Base-by-base conservation (phyloP, 1,140 invertebrate species). In the Oncopodura yosiiana region DNA sequence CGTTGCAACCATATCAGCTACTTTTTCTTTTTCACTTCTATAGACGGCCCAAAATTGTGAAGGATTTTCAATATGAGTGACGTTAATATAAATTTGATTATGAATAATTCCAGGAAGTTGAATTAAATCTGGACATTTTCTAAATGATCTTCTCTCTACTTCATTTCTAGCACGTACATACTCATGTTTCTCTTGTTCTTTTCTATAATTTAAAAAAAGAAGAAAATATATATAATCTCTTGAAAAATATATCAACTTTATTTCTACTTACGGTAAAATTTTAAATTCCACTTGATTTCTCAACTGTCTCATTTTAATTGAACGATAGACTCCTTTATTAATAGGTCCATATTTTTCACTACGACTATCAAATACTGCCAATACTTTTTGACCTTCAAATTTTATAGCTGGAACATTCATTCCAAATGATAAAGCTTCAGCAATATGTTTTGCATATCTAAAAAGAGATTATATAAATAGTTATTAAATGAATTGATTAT, bases 11-110 rank as follows among this genome's bases (percentile, higher is more conserved):
- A 63, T 53, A 14, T n/a, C 1, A 14, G 30, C 2, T 34, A 63
- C 12, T n/a, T 6, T 4, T 1, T 42, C 36, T 27, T 45, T 16
- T 8, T 53, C 12, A 2, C 1, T 8, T n/a, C 27, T 14, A 19
- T 60, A 46, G 11, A 53, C 44, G 1, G 59, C 38, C 56, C 56
- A 64, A 49, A 64, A 64, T 18, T 61, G 62, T 41, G 44, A 49
- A 3, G 58, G 62, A 16, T 24, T 56, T 0, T 44, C 49, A 21
- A 58, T 45, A 24, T 56, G 42, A 23, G 46, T 46, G 9, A 60
- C 49, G 34, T 18, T 26, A 2, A 55, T 49, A 21, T n/a, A 6
- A 46, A 60, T 23, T 19, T 39, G 5, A 1, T 14, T 4, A 21
- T 38, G 21, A 5, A 5, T 36, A 26, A 60, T 42, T 23, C 24